Evolutionary conservation across 2,113 vertebrate species (phyloP).

Genomic region (Strix uralensis): DNA sequence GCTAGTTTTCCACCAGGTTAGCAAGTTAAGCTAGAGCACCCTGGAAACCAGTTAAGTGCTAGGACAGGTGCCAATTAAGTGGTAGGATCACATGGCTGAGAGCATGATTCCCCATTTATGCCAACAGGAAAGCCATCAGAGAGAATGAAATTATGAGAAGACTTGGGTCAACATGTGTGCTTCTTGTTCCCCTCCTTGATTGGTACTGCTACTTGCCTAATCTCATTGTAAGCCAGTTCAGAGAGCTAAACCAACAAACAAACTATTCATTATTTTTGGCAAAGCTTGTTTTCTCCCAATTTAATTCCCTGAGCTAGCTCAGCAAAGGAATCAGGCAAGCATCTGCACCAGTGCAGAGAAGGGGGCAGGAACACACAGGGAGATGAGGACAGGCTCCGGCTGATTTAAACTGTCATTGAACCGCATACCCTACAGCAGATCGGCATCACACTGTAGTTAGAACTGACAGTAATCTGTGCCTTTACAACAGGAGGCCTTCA

Average conservation of each 20-base stretch:
- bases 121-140: background rate
- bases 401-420: constrained; percentile 55
- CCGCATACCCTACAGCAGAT: constrained; percentile 46
- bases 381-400: constrained; percentile 1
- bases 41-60: background rate
- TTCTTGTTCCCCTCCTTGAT: constrained; percentile 4
- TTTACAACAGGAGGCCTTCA: constrained; percentile 25
- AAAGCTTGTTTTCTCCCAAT: constrained; percentile 17
- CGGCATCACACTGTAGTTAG: constrained; percentile 38
- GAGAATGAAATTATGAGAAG: constrained; percentile 18
- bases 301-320: constrained; percentile 10
- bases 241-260: constrained; percentile 48
- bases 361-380: constrained; percentile 40
- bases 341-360: background rate
- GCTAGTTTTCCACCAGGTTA: background rate
- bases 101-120: background rate
- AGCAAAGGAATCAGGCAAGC: constrained; percentile 23
- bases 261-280: constrained; percentile 12
- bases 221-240: constrained; percentile 3
- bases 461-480: constrained; percentile 59
- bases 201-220: constrained; percentile 28
- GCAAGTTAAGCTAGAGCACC: background rate
- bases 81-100: background rate
- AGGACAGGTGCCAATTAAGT: background rate
- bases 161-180: background rate